Conservation (phyloP, 1,140 invertebrate genomes). For the Drosophila novamexicana region DNA sequence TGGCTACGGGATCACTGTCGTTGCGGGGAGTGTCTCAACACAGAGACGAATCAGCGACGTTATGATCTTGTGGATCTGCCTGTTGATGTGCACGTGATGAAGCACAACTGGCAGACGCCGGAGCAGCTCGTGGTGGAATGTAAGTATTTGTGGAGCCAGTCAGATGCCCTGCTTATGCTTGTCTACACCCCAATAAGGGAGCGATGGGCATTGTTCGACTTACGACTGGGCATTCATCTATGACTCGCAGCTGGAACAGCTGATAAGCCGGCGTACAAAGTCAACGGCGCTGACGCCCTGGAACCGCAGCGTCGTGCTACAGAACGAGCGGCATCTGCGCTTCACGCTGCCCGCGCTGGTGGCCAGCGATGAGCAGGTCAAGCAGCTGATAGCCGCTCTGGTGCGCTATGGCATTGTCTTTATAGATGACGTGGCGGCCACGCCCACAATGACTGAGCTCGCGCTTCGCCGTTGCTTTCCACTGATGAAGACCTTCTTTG, state of each 20-base stretch:
- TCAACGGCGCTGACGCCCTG: constrained; percentile 55
- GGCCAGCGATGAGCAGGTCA: constrained; percentile 50
- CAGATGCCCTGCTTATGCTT: neutral
- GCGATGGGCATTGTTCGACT: constrained; percentile 66
- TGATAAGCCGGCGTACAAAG: constrained; percentile 57
- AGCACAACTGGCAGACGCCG: constrained; percentile 16
- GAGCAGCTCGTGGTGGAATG: constrained; percentile 37
- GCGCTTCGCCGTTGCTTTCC: constrained; percentile 82
- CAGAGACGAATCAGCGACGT: constrained; percentile 70
- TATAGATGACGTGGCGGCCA: constrained; percentile 74
- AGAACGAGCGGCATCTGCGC: constrained; percentile 61
- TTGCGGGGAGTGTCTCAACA: constrained; percentile 68
- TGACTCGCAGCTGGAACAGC: constrained; percentile 54
- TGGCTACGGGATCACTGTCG: constrained; percentile 81
- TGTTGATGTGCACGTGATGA: constrained; percentile 40
- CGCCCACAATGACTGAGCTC: constrained; percentile 75
- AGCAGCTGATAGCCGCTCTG: constrained; percentile 54
- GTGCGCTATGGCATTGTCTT: constrained; percentile 77
- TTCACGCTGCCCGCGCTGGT: constrained; percentile 51
- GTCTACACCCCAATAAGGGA: constrained; percentile 55
- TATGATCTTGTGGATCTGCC: constrained; percentile 75
- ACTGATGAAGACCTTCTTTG: constrained; percentile 88
- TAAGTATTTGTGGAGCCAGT: constrained; percentile 23
- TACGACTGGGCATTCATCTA: constrained; percentile 68
- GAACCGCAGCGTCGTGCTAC: constrained; percentile 60